A percentile compares a stretch with the other conserved stretches of the same genome.
phyloP scores from a whole-genome alignment of 64 coral and sea anemone genomes.

The Pachyseris speciosa region DNA sequence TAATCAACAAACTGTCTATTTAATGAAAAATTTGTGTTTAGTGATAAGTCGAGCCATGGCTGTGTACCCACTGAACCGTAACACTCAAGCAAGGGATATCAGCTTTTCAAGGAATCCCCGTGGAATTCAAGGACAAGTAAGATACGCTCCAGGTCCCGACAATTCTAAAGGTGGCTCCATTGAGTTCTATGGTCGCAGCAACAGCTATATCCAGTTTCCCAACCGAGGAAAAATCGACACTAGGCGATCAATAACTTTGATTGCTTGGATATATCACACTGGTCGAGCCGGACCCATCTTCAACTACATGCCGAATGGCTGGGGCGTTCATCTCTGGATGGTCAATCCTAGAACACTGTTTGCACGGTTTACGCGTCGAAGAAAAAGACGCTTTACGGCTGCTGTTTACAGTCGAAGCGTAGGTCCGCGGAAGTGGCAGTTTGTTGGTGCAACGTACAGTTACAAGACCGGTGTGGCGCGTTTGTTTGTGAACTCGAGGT shows the following conservation, averaged over 20 bases:
- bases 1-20: too few species aligned
- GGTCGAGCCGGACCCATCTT: slow-evolving; percentile 63
- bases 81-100: slow-evolving; percentile 39
- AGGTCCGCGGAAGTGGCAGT: slow-evolving; percentile 15
- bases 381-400: not conserved
- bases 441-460: slow-evolving; percentile 25
- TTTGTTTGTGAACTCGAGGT: slow-evolving; percentile 14
- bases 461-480: slow-evolving; percentile 23
- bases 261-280: slow-evolving; percentile 63
- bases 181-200: slow-evolving; percentile 29
- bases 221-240: slow-evolving; percentile 57
- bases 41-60: slow-evolving; percentile 28
- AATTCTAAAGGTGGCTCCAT: slow-evolving; percentile 37
- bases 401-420: slow-evolving; percentile 11
- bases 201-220: slow-evolving; percentile 65
- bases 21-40: not conserved
- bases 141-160: slow-evolving; percentile 45
- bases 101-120: slow-evolving; percentile 21
- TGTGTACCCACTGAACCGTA: slow-evolving; percentile 60
- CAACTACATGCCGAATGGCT: slow-evolving; percentile 41
- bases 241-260: slow-evolving; percentile 41
- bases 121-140: not conserved
- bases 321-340: slow-evolving; percentile 74
- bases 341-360: slow-evolving; percentile 1
- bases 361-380: slow-evolving; percentile 43